Base-by-base conservation (phyloP, 2,797 vertebrate genomes). In the Cercopithecus mitis region DNA sequence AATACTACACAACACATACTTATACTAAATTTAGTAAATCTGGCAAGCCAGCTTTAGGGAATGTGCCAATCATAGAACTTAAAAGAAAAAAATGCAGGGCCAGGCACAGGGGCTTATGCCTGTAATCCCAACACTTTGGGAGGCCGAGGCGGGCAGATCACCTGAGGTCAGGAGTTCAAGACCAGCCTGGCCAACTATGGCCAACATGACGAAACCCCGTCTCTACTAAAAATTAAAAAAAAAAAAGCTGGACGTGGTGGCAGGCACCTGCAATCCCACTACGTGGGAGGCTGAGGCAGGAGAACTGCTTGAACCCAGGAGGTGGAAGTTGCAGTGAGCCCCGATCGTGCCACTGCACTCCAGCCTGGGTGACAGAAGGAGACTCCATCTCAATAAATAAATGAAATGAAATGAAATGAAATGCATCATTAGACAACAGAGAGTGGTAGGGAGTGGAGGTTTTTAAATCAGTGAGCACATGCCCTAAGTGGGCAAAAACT, bases 331-430 rank as follows among this genome's bases (percentile, higher is more conserved):
- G n/a, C n/a, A 22, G 67, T 36, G 67, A 67, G 67, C 67, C 19
- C 0, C 0, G n/a, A 70, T n/a, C 0, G 1, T 2, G n/a, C 67
- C 67, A 36, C n/a, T 36, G 19, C 19, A 70, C n/a, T 70, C 67
- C n/a, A 36, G n/a, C n/a, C n/a, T 36, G 67, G 67, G 67, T 70
- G 67, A 70, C n/a, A 70, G 67, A 70, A n/a, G 33, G 67, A 70
- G n/a, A 70, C 67, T 70, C 67, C 19, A 36, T n/a, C 67, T 70
- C 67, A 36, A 22, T n/a, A 33, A 61, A 61, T 27, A 30, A 64
- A 15, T 27, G 3, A 67, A 30, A 64, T 30, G 13, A 67, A 30
- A 57, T 8, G 24, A 67, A 19, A 36, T 70, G n/a, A 36, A 70
- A 67, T n/a, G 15, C 33, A 19, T 67, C 61, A n/a, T 7, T 67